Evolutionary conservation across 2,113 vertebrate species (phyloP).

Genomic region (Larimichthys crocea): DNA sequence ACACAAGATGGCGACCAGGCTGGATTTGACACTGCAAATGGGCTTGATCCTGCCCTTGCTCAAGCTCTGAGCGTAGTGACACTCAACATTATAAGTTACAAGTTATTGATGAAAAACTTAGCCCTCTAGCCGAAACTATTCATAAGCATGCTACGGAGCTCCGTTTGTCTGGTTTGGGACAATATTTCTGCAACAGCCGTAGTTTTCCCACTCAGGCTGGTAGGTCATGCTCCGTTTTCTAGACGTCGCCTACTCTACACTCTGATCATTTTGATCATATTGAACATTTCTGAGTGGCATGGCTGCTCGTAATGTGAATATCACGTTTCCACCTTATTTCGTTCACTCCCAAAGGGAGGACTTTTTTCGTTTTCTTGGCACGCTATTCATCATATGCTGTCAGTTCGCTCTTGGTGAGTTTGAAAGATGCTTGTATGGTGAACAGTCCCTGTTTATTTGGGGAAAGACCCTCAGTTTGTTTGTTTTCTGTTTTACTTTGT

Average conservation of each 20-base stretch:
- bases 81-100: neutral
- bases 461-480: neutral
- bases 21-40: neutral
- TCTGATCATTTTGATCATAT: neutral
- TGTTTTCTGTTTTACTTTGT: neutral
- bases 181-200: neutral
- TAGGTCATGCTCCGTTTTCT: neutral
- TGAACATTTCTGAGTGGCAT: no score
- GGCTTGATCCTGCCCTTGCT: neutral
- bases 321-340: neutral
- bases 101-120: neutral
- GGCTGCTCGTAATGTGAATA: neutral
- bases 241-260: neutral
- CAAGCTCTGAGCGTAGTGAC: neutral
- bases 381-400: no score
- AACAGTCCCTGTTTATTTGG: conserved; percentile 5
- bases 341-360: neutral
- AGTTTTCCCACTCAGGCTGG: neutral
- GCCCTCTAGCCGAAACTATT: neutral
- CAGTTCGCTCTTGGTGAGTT: no score
- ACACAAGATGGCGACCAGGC: neutral
- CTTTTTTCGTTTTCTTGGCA: neutral
- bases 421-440: neutral
- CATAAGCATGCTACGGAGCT: neutral
- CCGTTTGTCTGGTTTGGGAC: neutral